Evolutionary conservation across 2,888 invertebrate genomes (phyloP), one percentile per base, ranked within the genome.

Genomic region (Orgyia antiqua): DNA sequence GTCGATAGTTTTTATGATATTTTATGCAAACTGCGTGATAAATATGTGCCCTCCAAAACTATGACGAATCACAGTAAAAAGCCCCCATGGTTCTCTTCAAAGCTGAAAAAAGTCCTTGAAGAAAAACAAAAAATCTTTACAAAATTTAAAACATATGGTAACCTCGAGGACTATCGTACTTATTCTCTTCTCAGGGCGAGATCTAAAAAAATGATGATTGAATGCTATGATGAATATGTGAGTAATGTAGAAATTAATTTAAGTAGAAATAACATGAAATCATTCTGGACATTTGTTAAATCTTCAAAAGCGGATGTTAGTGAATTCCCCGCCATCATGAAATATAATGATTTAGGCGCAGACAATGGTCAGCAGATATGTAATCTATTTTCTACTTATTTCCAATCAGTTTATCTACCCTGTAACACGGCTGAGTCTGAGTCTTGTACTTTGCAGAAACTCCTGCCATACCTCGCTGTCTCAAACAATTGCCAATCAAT

Each of bases 121-220:
- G 29, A 35, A 24, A 39, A 39, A 21, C 13, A 9, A 20, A 39
- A 39, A 29, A 29, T 26, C 13, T 6, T 31, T 1, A 26, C 23
- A 9, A 34, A 25, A 15, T 25, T n/a, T 9, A 13, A 25, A 9
- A 25, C 13, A 4, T 25, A 25, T 9, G 25, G 25, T 8, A 25
- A 25, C 15, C 10, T 11, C 5, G 9, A 11, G 9, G 25, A 25
- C 11, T 11, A 25, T 8, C 5, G 2, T 2, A 25, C 25, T 2
- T 25, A 15, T 15, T 12, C 11, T 2, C 9, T 25, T 3, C 15
- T 25, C 1, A 11, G 25, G 9, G 13, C 3, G 4, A 13, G 25
- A 15, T 12, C 4, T 3, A 24, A 24, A 24, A 2, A 8, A 12
- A 4, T 24, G 7, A 13, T 7, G 13, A 10, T 8, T 12, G 10